Evolutionary conservation across 2,888 invertebrate genomes (phyloP).

Genomic region (Drosophila macrospina): DNA sequence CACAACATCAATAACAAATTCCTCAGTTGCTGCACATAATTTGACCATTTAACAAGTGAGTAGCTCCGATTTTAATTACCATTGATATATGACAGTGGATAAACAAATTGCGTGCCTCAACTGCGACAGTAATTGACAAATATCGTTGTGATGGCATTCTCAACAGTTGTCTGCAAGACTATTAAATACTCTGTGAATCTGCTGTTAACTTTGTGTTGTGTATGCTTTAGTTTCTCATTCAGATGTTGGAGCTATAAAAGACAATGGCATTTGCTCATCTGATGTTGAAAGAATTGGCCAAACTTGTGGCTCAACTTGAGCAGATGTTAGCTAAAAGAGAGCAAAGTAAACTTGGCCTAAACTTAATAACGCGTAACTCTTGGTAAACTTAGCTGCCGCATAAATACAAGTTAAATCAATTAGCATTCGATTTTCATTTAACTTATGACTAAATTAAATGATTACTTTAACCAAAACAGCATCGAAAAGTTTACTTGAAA

Average conservation of each 20-base stretch:
- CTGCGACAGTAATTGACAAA: constrained; percentile 40
- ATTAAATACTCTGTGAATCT: constrained; percentile 2
- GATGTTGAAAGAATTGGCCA: too few species aligned
- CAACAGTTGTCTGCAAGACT: constrained; percentile 7
- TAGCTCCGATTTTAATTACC: constrained; percentile 65
- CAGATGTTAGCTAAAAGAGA: too few species aligned
- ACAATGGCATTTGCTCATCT: too few species aligned
- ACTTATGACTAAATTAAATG: too few species aligned
- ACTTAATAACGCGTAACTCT: too few species aligned
- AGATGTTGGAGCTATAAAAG: too few species aligned
- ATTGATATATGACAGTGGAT: constrained; percentile 32
- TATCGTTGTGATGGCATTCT: constrained; percentile 19
- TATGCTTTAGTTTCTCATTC: background rate
- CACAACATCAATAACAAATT: constrained; percentile 61
- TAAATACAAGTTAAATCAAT: too few species aligned
- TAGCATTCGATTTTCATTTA: too few species aligned
- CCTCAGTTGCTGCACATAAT: constrained; percentile 57
- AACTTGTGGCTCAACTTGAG: background rate
- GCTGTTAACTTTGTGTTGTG: background rate
- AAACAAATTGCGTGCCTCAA: constrained; percentile 43
- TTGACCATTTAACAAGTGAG: constrained; percentile 60
- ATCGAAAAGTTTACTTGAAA: too few species aligned
- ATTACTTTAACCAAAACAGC: too few species aligned
- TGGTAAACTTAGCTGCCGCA: too few species aligned
- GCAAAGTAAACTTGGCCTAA: too few species aligned